Conservation (phyloP, 2,888 invertebrate species). For the Acronicta aceris region DNA sequence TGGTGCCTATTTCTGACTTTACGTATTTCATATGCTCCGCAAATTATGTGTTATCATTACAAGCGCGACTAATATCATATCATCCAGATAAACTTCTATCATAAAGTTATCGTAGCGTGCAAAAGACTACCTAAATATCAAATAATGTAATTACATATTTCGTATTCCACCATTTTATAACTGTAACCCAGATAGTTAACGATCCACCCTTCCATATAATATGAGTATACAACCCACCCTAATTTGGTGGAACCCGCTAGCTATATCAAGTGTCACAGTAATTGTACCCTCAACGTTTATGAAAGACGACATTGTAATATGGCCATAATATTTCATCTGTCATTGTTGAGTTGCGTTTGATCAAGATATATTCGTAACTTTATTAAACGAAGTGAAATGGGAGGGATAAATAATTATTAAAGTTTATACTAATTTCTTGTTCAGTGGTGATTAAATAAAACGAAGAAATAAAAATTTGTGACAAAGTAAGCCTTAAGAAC, state of each 20-base stretch:
- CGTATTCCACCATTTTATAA: slow-evolving; percentile 41
- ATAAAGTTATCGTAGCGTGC: slow-evolving; percentile 8
- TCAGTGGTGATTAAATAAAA: not conserved
- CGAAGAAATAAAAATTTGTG: no score
- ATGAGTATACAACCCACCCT: slow-evolving; percentile 46
- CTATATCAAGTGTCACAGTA: slow-evolving; percentile 47
- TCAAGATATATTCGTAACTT: slow-evolving; percentile 29
- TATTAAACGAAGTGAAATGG: slow-evolving; percentile 12
- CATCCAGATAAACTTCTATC: slow-evolving; percentile 15
- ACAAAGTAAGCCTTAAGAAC: no score
- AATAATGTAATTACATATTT: slow-evolving; percentile 42
- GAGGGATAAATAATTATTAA: not conserved
- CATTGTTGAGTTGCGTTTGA: slow-evolving; percentile 31
- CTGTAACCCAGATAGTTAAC: slow-evolving; percentile 43
- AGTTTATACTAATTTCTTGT: not conserved
- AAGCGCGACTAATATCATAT: slow-evolving; percentile 1
- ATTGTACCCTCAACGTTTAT: slow-evolving; percentile 42
- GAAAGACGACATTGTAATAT: slow-evolving; percentile 35
- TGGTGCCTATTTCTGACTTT: not conserved
- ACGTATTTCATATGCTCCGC: not conserved
- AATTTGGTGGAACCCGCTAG: slow-evolving; percentile 41
- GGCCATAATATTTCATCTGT: slow-evolving; percentile 39
- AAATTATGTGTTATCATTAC: slow-evolving; percentile 10
- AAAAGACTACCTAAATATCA: slow-evolving; percentile 17
- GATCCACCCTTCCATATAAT: slow-evolving; percentile 41